These are phyloP conservation scores for Macrotis lagotis DNA, from an alignment of 2,113 vertebrate genomes.

Conservation along the genomic window DNA sequence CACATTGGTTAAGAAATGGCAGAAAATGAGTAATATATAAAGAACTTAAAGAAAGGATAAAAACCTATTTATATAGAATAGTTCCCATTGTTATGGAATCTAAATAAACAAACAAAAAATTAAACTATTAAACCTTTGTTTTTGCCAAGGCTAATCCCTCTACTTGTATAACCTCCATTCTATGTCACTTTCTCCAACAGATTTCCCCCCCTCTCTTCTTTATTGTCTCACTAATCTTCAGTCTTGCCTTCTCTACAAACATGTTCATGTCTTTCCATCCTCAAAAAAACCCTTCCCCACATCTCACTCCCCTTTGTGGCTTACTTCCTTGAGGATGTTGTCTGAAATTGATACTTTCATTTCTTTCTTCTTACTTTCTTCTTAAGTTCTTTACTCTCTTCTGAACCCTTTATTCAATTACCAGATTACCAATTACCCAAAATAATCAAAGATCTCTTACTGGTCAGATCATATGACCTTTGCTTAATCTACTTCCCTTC, in stretches of 20 bases:
- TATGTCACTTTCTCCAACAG: background rate
- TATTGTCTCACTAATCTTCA: background rate
- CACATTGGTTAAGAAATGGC: slow-evolving; percentile 20
- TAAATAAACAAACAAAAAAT: background rate
- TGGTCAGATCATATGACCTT: background rate
- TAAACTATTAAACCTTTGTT: background rate
- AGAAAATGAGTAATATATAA: background rate
- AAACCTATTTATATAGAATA: background rate
- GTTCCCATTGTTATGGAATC: background rate
- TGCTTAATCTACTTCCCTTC: background rate
- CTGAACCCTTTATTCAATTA: background rate
- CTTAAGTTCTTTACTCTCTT: background rate
- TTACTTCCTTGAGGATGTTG: background rate
- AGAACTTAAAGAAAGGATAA: slow-evolving; percentile 1
- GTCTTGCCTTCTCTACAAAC: background rate
- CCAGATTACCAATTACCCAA: too few relatives aligned
- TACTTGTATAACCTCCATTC: background rate
- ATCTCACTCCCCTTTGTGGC: background rate
- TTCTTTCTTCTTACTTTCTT: background rate
- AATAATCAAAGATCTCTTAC: background rate
- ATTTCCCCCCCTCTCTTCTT: background rate
- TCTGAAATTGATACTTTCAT: background rate
- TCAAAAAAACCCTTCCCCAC: background rate
- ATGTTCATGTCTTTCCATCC: background rate
- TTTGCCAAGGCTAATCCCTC: background rate